Base-by-base conservation (phyloP, 1,140 invertebrate genomes). In the Trialeurodes vaporariorum region DNA sequence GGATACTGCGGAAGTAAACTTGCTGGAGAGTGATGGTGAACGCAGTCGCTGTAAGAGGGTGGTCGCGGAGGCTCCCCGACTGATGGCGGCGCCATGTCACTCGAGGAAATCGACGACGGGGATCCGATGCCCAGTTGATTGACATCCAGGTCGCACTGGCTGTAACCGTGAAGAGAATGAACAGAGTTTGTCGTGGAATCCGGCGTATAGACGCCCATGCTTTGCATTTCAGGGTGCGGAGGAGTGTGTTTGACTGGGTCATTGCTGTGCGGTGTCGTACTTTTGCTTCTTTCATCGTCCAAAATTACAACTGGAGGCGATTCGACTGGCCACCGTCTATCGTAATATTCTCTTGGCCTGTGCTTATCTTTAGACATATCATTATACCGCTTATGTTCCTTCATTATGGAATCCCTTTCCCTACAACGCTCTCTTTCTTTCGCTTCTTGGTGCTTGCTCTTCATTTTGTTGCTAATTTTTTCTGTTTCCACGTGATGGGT, bases 121-220 rank as follows among this genome's bases (percentile, higher is more conserved):
- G 92, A 94, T 73, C 94, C 91, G 64, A 94, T 78, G 2, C 88
- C 90, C 25, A 94, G 76, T 74, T 93, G 91, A 71, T 84, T 85
- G 0, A 92, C 90, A 77, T 93, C 91, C 64, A 94, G 78, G 69
- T 93, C 91, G 72, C 87, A 92, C 68, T 86, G 85, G 0, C 84
- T 84, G 73, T 91, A 93, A 9, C 79, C 77, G 76, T 90, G 89
- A 68, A 90, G 81, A 58, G 88, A 90, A 70, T 91, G 88, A 2
- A 91, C 89, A 0, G 90, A 92, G 73, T 92, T 91, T 27, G 89
- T 92, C 0, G 88, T 90, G 0, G 89, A 91, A 74, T 93, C 90
- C 0, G 90, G 88, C 0, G 89, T 91, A 70, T 91, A 92, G 1
- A 92, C 89, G 0, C 88, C 89, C 84, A 92, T 86, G 1, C 87